A percentile compares a stretch with the other conserved stretches of the same genome.
Evolutionary conservation across 2,888 invertebrate genomes (phyloP).

Genomic region (Crossocerus cetratus): DNA sequence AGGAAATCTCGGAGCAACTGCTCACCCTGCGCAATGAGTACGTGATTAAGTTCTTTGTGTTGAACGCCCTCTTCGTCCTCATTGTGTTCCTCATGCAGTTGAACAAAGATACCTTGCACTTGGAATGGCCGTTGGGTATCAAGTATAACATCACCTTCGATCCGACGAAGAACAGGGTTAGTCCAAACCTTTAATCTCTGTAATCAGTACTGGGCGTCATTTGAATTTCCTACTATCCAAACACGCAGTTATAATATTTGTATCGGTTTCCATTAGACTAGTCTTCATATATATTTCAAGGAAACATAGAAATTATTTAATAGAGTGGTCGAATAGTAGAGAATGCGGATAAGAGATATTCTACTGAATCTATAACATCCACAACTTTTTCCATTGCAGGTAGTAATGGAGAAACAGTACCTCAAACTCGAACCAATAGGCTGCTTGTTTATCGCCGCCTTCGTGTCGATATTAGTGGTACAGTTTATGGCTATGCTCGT

Average conservation of each 20-base stretch:
- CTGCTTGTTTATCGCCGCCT: conserved; percentile 81
- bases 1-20: conserved; percentile 76
- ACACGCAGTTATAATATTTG: neutral
- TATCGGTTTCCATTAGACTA: neutral
- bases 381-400: conserved; percentile 57
- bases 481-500: conserved; percentile 83
- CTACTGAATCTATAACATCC: too few relatives aligned
- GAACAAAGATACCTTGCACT: conserved; percentile 80
- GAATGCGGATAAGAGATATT: too few relatives aligned
- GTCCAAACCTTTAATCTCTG: conserved; percentile 17
- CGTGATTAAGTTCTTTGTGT: conserved; percentile 81
- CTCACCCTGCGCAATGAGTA: conserved; percentile 80
- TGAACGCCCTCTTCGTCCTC: conserved; percentile 83
- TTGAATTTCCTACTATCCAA: neutral
- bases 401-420: conserved; percentile 75
- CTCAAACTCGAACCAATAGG: conserved; percentile 81
- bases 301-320: too few relatives aligned
- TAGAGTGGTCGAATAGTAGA: too few relatives aligned
- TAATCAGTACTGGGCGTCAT: too few relatives aligned
- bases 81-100: conserved; percentile 82
- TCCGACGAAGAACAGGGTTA: conserved; percentile 73
- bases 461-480: conserved; percentile 80
- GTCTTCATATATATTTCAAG: neutral
- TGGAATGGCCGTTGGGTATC: conserved; percentile 80
- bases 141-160: conserved; percentile 77